A percentile compares a stretch with the other conserved stretches of the same genome.
Evolutionary conservation across 2,797 vertebrate genomes (phyloP).

Genomic region (Spheniscus humboldti): DNA sequence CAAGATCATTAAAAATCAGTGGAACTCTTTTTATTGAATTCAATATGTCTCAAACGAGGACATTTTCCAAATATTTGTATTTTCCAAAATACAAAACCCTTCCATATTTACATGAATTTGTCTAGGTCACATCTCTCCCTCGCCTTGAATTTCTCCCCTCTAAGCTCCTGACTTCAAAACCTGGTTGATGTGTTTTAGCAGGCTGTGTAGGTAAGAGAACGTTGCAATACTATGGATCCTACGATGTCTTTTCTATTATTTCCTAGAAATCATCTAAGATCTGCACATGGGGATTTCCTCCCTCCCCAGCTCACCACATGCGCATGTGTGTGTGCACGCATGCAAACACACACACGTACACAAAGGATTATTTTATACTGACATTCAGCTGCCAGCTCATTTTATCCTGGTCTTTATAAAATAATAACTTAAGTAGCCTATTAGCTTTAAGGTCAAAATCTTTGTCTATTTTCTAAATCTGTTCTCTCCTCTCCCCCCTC

Average conservation of each 20-base stretch:
- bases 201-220: neutral
- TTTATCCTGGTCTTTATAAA: constrained; percentile 48
- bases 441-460: constrained; percentile 68
- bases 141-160: neutral
- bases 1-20: neutral
- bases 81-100: neutral
- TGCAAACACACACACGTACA: neutral
- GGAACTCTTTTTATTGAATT: neutral
- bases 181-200: neutral
- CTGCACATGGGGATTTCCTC: neutral
- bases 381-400: constrained; percentile 45
- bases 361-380: constrained; percentile 19
- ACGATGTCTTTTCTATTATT: accelerated
- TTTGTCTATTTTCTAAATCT: constrained; percentile 64
- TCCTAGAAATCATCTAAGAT: neutral
- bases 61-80: neutral
- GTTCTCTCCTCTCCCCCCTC: neutral
- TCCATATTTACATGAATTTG: neutral
- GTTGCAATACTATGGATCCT: neutral
- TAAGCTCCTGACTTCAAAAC: neutral
- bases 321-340: accelerated
- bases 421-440: constrained; percentile 61
- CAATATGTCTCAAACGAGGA: neutral
- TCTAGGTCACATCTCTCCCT: neutral
- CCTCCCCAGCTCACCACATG: neutral